Evolutionary conservation across 2,113 vertebrate species (phyloP), one percentile per base, ranked within the genome.

Genomic region (Larimichthys crocea): DNA sequence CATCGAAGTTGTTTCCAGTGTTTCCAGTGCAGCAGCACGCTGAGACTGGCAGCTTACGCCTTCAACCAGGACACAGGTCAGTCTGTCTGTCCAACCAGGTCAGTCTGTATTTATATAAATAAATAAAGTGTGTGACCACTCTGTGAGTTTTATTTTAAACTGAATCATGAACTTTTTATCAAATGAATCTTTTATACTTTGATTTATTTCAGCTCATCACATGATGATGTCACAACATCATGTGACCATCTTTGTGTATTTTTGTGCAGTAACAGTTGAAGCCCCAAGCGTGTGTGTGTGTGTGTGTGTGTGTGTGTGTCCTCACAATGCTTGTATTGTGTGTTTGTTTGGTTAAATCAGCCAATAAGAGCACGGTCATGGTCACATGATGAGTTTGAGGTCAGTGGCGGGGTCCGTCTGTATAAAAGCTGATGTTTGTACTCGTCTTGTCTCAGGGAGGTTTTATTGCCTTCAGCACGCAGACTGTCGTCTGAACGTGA

Each of bases 1-100:
- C 98, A 99, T 83, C 96, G 98, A 46, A 97, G 97, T 84, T 99
- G 98, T 90, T 99, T 99, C 94, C 96, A 94, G 78, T 99, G 98
- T 24, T 83, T 88, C 95, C 19, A 12, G 89, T 99, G 98, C 0
- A 88, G 93, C 24, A 91, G 92, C 22, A 94, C 95, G 0, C 95
- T 99, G 68, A 95, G 96, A 35, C 90, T 96, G 9, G 94, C 96
- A 0, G 95, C 95, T 1, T 99, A 97, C 0, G 94, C 95, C 89
- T 99, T 96, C 0, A 95, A 98, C 89, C 91, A 89, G 0, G 93
- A 94, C 49, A 94, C 93, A 0, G 96, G 98, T 99, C 88, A 96
- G 84, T 64, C 3, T 44, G 42, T 31, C 42, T 44, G 42, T 44
- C 9, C 29, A 31, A 31, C 29, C 29, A 31, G 29, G 29, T 31